phyloP scores from a whole-genome alignment of 1,140 invertebrate species.

The Yoshiicerus persimilis region DNA sequence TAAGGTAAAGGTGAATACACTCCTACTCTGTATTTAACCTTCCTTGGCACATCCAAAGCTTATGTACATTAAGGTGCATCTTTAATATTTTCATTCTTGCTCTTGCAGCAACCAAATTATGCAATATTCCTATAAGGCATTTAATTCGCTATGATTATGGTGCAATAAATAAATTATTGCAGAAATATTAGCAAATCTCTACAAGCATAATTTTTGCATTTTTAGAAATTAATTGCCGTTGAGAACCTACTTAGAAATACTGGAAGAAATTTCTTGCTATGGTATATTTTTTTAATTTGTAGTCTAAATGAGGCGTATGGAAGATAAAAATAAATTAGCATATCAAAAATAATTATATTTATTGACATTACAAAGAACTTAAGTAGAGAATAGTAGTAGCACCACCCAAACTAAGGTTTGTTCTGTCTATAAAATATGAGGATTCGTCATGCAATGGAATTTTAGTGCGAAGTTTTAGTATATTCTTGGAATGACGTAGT shows the following conservation, averaged over 20 bases:
- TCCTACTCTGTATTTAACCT: background rate
- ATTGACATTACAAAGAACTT: background rate
- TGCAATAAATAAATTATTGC: no score
- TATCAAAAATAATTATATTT: no score
- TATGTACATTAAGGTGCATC: background rate
- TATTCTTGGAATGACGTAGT: background rate
- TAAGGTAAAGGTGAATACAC: conserved; percentile 22
- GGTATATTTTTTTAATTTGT: no score
- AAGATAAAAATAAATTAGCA: no score
- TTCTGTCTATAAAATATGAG: background rate
- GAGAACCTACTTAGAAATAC: no score
- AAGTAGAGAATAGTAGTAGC: background rate
- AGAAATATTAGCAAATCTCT: no score
- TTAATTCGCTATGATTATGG: no score
- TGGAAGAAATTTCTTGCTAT: no score
- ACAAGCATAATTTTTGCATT: no score
- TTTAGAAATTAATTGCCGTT: no score
- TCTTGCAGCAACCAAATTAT: background rate
- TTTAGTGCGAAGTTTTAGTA: background rate
- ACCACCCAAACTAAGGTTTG: background rate
- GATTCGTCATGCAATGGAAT: background rate
- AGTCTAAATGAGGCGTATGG: no score
- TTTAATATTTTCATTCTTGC: background rate
- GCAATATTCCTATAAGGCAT: no score
- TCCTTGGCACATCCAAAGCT: background rate